Base-by-base conservation (phyloP, 2,888 invertebrate genomes). In the Clistopyga incitator region DNA sequence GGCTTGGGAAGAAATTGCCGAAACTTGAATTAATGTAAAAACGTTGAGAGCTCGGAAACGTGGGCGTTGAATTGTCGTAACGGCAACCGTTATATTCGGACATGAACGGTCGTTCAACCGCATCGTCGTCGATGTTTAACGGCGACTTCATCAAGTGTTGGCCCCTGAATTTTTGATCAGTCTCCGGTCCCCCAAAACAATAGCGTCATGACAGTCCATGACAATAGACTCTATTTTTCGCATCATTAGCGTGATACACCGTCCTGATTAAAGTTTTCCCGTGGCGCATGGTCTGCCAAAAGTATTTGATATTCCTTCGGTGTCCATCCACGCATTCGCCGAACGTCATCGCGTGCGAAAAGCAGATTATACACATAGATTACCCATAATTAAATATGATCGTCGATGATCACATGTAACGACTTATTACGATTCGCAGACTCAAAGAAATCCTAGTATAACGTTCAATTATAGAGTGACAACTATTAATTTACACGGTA, bases 261-360 rank as follows among this genome's bases (percentile, higher is more conserved):
- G 3, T 23, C 23, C 13, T 25, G 23, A 56, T 25, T 1, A 25
- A 4, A 56, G 25, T 25, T 23, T 23, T 23, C 2, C 13, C 11
- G 54, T 25, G 11, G 1, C 25, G 3, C 11, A 15, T 11, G 11
- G 13, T 10, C 10, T 23, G 11, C 54, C 3, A 10, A 11, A 56
- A 68, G 29, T 52, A 52, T 50, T 68, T 68, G 29, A 52, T 52
- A 68, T 68, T 52, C 34, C 3, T 34, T 18, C 29, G 50, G 18
- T 50, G 68, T 52, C 29, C 25, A 29, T 52, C 20, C 52, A 18
- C 29, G 29, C 29, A 29, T 68, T 34, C 52, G n/a, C 20, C n/a
- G 29, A 13, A 23, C 45, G 65, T 65, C 65, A 38, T 38, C 8
- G 34, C 6, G 3, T 8, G 34, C 8, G 34, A 8, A 38, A 38